Percentiles rank a stretch among this genome's conserved stretches.
These are phyloP conservation scores for Aplodontia rufa DNA, from an alignment of 2,113 vertebrate species.

Conservation along the genomic window DNA sequence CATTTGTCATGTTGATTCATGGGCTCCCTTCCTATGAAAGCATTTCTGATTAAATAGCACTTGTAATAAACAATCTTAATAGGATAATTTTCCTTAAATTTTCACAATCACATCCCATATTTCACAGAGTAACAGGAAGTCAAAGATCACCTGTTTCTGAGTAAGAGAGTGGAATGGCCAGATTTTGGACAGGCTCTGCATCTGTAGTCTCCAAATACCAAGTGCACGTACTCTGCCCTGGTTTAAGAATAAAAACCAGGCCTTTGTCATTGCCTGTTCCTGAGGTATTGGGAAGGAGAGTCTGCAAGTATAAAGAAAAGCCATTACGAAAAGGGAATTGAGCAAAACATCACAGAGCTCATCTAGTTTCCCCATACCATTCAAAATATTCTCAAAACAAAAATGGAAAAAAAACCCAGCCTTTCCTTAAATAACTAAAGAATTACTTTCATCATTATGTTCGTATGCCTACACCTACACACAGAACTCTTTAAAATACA, in stretches of 20 bases:
- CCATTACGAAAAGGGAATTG: not conserved
- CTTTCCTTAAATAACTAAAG: not conserved
- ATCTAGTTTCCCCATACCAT: not conserved
- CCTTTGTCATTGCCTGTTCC: constrained; percentile 87
- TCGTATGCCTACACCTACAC: not conserved
- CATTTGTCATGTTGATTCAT: not conserved
- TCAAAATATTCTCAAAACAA: not conserved
- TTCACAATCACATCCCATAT: not conserved
- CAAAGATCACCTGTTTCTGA: constrained; percentile 84
- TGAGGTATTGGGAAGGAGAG: constrained; percentile 77
- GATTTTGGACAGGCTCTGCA: constrained; percentile 80
- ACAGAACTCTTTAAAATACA: not conserved
- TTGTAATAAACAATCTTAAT: not conserved
- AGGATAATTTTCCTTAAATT: not conserved
- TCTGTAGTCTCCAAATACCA: constrained; percentile 87
- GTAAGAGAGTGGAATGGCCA: constrained; percentile 90
- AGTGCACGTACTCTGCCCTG: constrained; percentile 82
- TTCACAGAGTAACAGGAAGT: not conserved
- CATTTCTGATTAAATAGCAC: not conserved
- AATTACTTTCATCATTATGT: not conserved
- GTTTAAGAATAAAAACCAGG: constrained; percentile 87
- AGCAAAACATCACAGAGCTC: not conserved
- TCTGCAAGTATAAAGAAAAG: constrained; percentile 76
- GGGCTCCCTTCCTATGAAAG: not conserved
- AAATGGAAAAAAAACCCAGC: not conserved